A percentile compares a stretch with the other conserved stretches of the same genome.
These are phyloP conservation scores for Drosophila recens DNA, from an alignment of 2,888 invertebrate species.

Conservation along the genomic window DNA sequence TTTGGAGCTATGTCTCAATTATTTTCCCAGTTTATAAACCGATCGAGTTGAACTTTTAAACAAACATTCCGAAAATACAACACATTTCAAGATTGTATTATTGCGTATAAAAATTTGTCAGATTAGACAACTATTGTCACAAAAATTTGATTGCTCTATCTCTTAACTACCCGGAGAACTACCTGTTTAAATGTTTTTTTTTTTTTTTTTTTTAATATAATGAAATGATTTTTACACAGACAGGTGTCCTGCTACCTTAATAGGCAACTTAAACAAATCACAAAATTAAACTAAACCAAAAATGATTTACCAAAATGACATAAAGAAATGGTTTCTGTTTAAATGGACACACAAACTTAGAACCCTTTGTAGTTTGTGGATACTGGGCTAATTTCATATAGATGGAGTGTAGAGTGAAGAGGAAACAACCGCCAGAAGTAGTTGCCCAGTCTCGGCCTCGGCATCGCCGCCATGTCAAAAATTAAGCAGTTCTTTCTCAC, in stretches of 20 bases:
- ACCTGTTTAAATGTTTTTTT: too few relatives aligned
- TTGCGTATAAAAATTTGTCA: too few relatives aligned
- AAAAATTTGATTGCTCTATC: too few relatives aligned
- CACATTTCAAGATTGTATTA: not conserved
- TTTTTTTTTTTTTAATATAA: too few relatives aligned
- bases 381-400: constrained; percentile 15
- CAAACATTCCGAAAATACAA: not conserved
- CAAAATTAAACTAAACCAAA: too few relatives aligned
- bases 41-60: not conserved
- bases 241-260: too few relatives aligned
- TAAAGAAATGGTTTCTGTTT: not conserved
- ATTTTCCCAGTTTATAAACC: not conserved
- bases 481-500: constrained; percentile 33
- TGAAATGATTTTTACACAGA: too few relatives aligned
- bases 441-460: constrained; percentile 71
- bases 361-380: not conserved
- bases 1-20: not conserved
- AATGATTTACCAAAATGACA: too few relatives aligned
- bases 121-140: too few relatives aligned
- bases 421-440: constrained; percentile 69
- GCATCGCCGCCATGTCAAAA: constrained; percentile 70
- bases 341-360: not conserved
- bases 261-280: too few relatives aligned
- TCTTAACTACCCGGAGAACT: too few relatives aligned
- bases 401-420: constrained; percentile 7